Evolutionary conservation across 2,888 invertebrate species (phyloP).

Genomic region (Keiferia lycopersicella): DNA sequence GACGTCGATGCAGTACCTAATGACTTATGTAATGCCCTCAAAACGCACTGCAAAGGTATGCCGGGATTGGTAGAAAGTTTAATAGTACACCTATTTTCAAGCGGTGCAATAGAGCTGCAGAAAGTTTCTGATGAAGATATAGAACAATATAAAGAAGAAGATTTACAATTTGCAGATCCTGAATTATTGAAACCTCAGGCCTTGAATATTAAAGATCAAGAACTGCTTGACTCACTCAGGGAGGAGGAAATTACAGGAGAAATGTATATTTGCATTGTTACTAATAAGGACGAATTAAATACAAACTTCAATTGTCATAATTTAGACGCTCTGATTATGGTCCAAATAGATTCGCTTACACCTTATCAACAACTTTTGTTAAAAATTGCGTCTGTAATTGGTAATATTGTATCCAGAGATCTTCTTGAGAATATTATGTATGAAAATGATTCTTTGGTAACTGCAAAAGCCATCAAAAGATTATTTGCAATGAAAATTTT

Average conservation of each 20-base stretch:
- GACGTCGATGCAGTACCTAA: constrained; percentile 80
- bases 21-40: constrained; percentile 73
- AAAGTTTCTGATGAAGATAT: constrained; percentile 54
- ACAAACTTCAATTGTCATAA: constrained; percentile 67
- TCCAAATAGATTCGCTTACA: constrained; percentile 80
- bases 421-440: constrained; percentile 79
- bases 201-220: constrained; percentile 56
- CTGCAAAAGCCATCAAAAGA: constrained; percentile 78
- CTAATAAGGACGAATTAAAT: constrained; percentile 58
- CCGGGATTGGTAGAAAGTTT: constrained; percentile 80
- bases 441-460: constrained; percentile 70
- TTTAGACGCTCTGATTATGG: constrained; percentile 73
- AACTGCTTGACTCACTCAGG: constrained; percentile 51
- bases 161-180: constrained; percentile 64
- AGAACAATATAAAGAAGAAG: constrained; percentile 46
- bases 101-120: constrained; percentile 62
- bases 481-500: constrained; percentile 79
- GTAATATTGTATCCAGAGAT: constrained; percentile 75
- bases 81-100: constrained; percentile 75
- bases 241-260: constrained; percentile 50
- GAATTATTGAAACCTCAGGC: constrained; percentile 60
- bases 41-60: constrained; percentile 68
- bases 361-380: constrained; percentile 82
- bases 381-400: constrained; percentile 82
- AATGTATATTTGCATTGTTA: constrained; percentile 60